These are phyloP conservation scores for Hipparchia sbordonii DNA, from an alignment of 2,888 invertebrate genomes.

Conservation along the genomic window DNA sequence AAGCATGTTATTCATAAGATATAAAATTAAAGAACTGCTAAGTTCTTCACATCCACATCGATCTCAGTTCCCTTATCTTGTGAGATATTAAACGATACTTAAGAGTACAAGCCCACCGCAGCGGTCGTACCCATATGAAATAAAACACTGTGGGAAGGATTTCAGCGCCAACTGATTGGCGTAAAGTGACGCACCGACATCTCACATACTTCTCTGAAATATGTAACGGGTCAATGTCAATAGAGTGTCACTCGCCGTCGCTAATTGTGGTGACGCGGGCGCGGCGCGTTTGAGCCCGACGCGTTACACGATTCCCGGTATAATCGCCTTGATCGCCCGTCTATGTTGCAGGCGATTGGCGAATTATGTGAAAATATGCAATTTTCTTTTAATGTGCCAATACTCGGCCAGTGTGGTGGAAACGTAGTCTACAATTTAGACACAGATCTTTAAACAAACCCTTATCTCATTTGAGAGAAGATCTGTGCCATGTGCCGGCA, in stretches of 20 bases:
- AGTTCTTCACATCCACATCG: not conserved
- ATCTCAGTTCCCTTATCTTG: not conserved
- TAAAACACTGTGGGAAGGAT: slow-evolving; percentile 26
- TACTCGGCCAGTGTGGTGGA: no score
- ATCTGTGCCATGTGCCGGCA: no score
- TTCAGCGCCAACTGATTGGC: slow-evolving; percentile 35
- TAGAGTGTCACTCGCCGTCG: slow-evolving; percentile 61
- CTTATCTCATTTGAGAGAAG: no score
- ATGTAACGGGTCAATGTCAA: slow-evolving; percentile 80
- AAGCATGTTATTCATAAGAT: not conserved
- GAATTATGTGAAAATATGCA: slow-evolving; percentile 16
- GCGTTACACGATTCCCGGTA: slow-evolving; percentile 69
- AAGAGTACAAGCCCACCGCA: not conserved
- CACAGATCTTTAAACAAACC: no score
- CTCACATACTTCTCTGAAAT: slow-evolving; percentile 75
- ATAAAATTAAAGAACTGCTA: not conserved
- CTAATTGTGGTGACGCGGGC: slow-evolving; percentile 70
- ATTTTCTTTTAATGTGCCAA: not conserved
- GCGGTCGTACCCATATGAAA: slow-evolving; percentile 1
- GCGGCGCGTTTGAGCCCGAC: slow-evolving; percentile 73
- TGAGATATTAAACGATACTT: not conserved
- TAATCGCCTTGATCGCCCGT: slow-evolving; percentile 40
- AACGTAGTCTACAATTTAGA: no score
- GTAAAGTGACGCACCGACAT: slow-evolving; percentile 34
- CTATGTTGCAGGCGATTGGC: slow-evolving; percentile 46